phyloP scores from a whole-genome alignment of 2,113 vertebrate genomes.

The Leptosomus discolor region DNA sequence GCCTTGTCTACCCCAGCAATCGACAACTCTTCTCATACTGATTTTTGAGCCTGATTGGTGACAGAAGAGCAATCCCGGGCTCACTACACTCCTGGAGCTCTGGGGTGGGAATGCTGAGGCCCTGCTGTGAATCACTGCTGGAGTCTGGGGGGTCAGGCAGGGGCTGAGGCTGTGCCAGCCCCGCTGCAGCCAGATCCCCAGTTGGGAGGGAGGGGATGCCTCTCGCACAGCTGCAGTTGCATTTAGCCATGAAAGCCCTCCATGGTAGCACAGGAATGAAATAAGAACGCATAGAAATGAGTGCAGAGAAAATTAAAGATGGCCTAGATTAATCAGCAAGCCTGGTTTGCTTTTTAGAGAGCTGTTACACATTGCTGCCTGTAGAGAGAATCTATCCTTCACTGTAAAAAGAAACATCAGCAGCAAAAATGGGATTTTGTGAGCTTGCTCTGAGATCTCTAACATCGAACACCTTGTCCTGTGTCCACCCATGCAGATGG shows the following conservation, averaged over 20 bases:
- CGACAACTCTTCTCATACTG: neutral
- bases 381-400: neutral
- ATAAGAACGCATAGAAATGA: neutral
- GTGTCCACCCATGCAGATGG: neutral
- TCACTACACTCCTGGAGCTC: neutral
- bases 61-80: neutral
- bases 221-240: neutral
- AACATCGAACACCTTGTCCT: neutral
- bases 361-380: neutral
- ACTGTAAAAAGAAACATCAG: neutral
- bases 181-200: rapidly evolving
- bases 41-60: neutral
- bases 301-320: neutral
- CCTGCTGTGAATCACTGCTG: neutral
- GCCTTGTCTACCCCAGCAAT: neutral
- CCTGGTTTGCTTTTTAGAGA: neutral
- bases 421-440: neutral
- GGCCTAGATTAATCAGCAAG: neutral
- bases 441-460: neutral
- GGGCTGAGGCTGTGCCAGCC: neutral
- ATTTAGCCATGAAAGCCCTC: neutral
- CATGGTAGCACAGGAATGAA: neutral
- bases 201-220: neutral
- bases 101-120: neutral
- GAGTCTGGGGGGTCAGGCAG: neutral